Evolutionary conservation across 2,113 vertebrate species (phyloP).

Genomic region (Cyprinus carpio): DNA sequence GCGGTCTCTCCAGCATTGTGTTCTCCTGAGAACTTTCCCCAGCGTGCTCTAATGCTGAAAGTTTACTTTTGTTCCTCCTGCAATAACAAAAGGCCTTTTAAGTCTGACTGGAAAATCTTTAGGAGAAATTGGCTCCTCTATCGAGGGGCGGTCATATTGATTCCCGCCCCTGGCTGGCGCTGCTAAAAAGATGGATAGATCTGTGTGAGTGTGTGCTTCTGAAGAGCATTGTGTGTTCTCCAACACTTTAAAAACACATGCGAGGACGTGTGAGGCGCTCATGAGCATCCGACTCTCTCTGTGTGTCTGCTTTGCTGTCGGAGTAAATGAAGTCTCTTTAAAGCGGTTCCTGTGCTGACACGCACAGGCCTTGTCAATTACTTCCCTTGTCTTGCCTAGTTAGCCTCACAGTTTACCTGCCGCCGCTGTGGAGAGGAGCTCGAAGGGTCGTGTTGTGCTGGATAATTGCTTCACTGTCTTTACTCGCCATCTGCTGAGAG

Average conservation of each 20-base stretch:
- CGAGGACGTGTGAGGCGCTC: constrained; percentile 58
- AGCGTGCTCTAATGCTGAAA: constrained; percentile 66
- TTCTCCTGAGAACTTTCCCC: constrained; percentile 17
- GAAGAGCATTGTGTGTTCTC: constrained; percentile 72
- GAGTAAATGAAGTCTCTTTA: constrained; percentile 51
- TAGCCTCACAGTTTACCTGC: constrained; percentile 31
- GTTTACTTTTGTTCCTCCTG: constrained; percentile 78
- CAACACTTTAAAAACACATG: constrained; percentile 72
- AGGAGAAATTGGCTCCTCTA: constrained; percentile 78
- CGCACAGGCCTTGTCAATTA: constrained; percentile 49
- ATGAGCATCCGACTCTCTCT: constrained; percentile 52
- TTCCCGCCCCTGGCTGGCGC: constrained; percentile 74
- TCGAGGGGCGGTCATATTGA: constrained; percentile 75
- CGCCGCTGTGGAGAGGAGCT: not conserved
- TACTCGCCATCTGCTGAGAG: not conserved
- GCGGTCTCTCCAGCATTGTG: constrained; percentile 1
- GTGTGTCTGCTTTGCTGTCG: not conserved
- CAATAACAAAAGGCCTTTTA: constrained; percentile 80
- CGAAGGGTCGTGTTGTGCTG: not conserved
- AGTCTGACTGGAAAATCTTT: constrained; percentile 80
- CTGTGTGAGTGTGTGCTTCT: constrained; percentile 75
- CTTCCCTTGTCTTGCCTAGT: constrained; percentile 38
- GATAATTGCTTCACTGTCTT: constrained; percentile 24
- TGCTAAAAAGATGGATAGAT: constrained; percentile 78
- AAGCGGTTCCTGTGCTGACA: constrained; percentile 47